Evolutionary conservation across 2,888 invertebrate genomes (phyloP).

Genomic region (Platycnemis pennipes): DNA sequence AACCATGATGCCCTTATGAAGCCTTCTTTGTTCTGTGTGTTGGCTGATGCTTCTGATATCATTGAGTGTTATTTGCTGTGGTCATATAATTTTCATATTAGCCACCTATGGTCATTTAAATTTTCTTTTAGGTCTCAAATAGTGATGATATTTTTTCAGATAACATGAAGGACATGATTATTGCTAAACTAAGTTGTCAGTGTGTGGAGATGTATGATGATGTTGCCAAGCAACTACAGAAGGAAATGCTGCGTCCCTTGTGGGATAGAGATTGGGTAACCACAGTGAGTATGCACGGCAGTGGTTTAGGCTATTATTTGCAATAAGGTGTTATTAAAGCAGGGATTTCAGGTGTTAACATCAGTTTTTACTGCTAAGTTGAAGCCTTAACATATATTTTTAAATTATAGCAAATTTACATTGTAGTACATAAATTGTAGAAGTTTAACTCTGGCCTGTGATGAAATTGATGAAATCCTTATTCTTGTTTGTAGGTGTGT

Average conservation of each 20-base stretch:
- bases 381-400: too few species aligned
- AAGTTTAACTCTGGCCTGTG: background rate
- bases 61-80: too few species aligned
- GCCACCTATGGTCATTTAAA: too few species aligned
- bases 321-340: too few species aligned
- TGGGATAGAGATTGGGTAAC: constrained; percentile 96
- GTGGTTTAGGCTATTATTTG: too few species aligned
- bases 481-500: constrained; percentile 82
- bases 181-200: constrained; percentile 95
- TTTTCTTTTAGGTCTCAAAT: background rate
- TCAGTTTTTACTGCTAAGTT: too few species aligned
- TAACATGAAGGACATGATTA: constrained; percentile 95
- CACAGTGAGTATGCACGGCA: constrained; percentile 80
- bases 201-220: constrained; percentile 97
- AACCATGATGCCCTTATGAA: background rate
- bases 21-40: too few species aligned
- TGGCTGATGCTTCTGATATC: too few species aligned
- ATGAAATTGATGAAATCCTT: constrained; percentile 20
- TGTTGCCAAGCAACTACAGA: constrained; percentile 91
- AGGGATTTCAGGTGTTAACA: too few species aligned
- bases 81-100: too few species aligned
- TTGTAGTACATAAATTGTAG: too few species aligned
- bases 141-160: constrained; percentile 81
- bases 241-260: constrained; percentile 89
- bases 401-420: too few species aligned